Conservation (phyloP, 1,140 invertebrate genomes). For the Hypsibius dujardini region DNA sequence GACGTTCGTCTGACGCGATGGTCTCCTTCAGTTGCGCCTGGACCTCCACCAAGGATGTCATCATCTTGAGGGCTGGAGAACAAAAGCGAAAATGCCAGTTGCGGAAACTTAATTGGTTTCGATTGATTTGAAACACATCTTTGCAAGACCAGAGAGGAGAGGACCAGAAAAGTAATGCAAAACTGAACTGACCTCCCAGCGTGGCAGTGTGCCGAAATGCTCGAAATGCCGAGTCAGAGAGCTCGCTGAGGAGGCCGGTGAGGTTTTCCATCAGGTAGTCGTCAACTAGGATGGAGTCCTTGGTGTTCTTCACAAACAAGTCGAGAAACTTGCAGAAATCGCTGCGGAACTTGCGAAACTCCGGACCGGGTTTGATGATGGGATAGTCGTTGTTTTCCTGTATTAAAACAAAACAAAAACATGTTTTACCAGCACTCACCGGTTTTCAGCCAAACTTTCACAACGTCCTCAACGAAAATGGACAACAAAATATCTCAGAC, state of each 20-base stretch:
- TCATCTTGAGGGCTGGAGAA: constrained; percentile 79
- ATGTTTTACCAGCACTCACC: constrained; percentile 12
- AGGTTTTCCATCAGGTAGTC: constrained; percentile 98
- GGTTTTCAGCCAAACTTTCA: constrained; percentile 9
- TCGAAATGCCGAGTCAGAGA: constrained; percentile 87
- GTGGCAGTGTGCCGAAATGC: constrained; percentile 97
- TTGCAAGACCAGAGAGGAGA: background rate
- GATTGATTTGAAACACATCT: background rate
- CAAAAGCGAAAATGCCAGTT: constrained; percentile 21
- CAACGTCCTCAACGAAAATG: constrained; percentile 19
- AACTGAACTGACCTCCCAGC: constrained; percentile 50
- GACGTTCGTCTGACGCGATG: constrained; percentile 86
- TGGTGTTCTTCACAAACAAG: constrained; percentile 85
- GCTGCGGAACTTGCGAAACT: constrained; percentile 87
- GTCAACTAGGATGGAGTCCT: constrained; percentile 98
- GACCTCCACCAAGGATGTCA: constrained; percentile 96
- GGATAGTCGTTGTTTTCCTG: constrained; percentile 97
- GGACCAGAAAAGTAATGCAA: background rate
- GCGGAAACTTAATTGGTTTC: background rate
- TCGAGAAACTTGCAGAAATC: constrained; percentile 97
- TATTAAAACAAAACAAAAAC: constrained; percentile 25
- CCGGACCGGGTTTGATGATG: constrained; percentile 82
- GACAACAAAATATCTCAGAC: constrained; percentile 18
- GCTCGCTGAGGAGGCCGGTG: constrained; percentile 82
- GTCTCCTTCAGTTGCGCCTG: constrained; percentile 84